Percentiles rank a stretch among this genome's conserved stretches.
phyloP scores from a whole-genome alignment of 2,797 vertebrate species.

The Sebastes minor region DNA sequence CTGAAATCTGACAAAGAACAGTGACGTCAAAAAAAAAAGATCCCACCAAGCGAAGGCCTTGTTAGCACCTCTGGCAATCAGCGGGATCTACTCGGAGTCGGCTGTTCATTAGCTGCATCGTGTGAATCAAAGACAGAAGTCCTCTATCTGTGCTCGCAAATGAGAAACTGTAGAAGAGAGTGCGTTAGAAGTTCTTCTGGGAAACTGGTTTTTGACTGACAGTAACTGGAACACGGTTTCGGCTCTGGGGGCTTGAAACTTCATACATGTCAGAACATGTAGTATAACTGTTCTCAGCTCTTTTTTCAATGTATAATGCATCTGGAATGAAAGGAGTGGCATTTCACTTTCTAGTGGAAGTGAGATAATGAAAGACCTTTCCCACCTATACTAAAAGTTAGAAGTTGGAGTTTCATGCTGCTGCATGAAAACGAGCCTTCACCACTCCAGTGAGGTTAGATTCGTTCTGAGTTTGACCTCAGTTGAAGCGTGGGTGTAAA shows the following conservation, averaged over 20 bases:
- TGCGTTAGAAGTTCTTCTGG: not conserved
- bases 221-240: slow-evolving; percentile 27
- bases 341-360: slow-evolving; percentile 34
- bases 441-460: not conserved
- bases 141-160: slow-evolving; percentile 12
- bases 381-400: not conserved
- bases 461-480: slow-evolving; percentile 19
- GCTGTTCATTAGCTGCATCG: slow-evolving; percentile 23
- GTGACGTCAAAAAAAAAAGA: not conserved
- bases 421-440: slow-evolving; percentile 21
- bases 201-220: slow-evolving; percentile 47
- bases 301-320: slow-evolving; percentile 13
- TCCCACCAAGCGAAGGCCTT: not conserved
- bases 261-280: slow-evolving; percentile 55
- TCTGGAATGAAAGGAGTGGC: slow-evolving; percentile 44
- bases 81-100: not conserved
- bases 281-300: slow-evolving; percentile 18
- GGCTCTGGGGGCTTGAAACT: slow-evolving; percentile 28
- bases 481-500: slow-evolving; percentile 30
- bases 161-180: slow-evolving; percentile 12
- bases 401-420: not conserved
- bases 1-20: slow-evolving; percentile 14
- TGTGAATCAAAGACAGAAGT: slow-evolving; percentile 14
- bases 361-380: slow-evolving; percentile 23
- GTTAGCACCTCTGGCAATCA: slow-evolving; percentile 32